Conservation (phyloP, 2,888 invertebrate genomes). For the Bellardia pandia region DNA sequence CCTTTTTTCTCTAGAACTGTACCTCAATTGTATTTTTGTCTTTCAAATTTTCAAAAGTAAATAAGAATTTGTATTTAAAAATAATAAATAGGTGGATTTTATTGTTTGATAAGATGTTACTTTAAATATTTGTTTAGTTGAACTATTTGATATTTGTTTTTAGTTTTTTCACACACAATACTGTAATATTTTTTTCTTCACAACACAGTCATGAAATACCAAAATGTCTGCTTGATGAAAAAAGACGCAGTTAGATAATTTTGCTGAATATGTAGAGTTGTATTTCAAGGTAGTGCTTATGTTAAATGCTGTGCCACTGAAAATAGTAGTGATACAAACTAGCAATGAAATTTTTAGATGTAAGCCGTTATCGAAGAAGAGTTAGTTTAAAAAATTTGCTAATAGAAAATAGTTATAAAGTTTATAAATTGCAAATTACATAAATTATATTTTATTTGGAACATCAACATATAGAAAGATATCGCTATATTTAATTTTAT, state of each 20-base stretch:
- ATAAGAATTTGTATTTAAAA: constrained; percentile 37
- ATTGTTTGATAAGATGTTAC: constrained; percentile 16
- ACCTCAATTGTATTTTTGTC: constrained; percentile 31
- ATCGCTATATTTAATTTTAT: constrained; percentile 75
- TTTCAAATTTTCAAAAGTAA: constrained; percentile 28
- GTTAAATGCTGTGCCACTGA: neutral
- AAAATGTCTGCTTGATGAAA: constrained; percentile 66
- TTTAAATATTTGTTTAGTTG: constrained; percentile 26
- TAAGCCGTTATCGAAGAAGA: neutral
- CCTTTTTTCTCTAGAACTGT: constrained; percentile 23
- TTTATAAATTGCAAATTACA: no score
- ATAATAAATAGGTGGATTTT: constrained; percentile 54
- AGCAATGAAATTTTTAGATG: neutral
- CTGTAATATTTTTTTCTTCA: constrained; percentile 16
- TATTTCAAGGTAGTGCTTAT: neutral
- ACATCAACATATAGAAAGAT: constrained; percentile 77
- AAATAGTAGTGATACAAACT: neutral
- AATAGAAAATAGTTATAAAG: neutral
- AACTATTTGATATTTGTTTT: constrained; percentile 38
- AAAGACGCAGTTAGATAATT: constrained; percentile 69
- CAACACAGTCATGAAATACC: constrained; percentile 51
- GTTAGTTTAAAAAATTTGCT: neutral
- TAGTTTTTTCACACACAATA: constrained; percentile 25
- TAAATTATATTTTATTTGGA: constrained; percentile 45
- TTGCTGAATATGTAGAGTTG: constrained; percentile 57